Evolutionary conservation across 2,888 invertebrate species (phyloP).

Genomic region (Autographa pulchrina): DNA sequence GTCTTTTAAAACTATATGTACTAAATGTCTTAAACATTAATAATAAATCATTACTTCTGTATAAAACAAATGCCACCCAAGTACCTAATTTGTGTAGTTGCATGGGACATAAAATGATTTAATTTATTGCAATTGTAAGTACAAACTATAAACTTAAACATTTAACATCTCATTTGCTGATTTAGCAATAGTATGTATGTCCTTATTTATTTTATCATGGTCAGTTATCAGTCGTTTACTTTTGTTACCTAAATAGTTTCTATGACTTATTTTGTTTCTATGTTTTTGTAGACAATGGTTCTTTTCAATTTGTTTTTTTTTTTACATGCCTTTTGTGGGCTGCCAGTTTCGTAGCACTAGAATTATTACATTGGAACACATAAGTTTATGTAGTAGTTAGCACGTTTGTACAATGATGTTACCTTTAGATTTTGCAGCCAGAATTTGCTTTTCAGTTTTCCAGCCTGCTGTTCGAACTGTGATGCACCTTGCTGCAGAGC

Average conservation of each 20-base stretch:
- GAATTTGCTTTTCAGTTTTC: conserved; percentile 98
- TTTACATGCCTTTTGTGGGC: not conserved
- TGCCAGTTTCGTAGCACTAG: not conserved
- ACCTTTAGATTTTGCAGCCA: conserved; percentile 99
- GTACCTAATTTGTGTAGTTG: not conserved
- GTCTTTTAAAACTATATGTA: no score
- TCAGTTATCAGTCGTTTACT: not conserved
- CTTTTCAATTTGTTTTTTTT: no score
- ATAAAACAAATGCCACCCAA: not conserved
- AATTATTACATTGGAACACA: not conserved
- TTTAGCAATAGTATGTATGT: not conserved
- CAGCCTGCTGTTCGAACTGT: conserved; percentile 99
- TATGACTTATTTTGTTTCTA: not conserved
- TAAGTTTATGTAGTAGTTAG: no score
- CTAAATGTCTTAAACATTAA: not conserved
- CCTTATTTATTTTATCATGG: not conserved
- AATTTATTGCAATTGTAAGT: conserved; percentile 11
- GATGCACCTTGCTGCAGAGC: conserved; percentile 98
- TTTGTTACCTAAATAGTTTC: not conserved
- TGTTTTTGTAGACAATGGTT: no score
- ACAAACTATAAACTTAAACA: not conserved
- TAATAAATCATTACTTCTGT: not conserved
- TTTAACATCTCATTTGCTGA: not conserved
- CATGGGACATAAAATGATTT: not conserved
- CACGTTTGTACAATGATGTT: conserved; percentile 27